Evolutionary conservation across 2,888 invertebrate genomes (phyloP).

Genomic region (Philhelius pedissequus): DNA sequence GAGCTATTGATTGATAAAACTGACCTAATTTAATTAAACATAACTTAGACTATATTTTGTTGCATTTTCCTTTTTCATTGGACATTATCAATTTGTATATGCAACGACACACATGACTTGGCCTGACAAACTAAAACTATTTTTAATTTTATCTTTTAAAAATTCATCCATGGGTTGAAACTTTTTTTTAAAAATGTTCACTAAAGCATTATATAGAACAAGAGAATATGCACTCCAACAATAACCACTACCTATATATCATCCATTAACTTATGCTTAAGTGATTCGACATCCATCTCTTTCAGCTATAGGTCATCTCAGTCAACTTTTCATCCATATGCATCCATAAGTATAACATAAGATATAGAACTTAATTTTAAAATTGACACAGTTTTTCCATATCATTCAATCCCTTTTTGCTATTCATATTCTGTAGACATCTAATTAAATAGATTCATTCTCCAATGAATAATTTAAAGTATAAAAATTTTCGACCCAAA

Average conservation of each 20-base stretch:
- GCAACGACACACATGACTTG: neutral
- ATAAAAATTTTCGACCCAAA: neutral
- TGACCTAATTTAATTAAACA: neutral
- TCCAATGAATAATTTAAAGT: conserved; percentile 18
- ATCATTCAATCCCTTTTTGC: neutral
- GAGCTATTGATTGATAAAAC: too few relatives aligned
- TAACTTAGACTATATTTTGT: neutral
- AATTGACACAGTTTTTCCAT: conserved; percentile 23
- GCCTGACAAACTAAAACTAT: neutral
- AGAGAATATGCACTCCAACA: conserved; percentile 13
- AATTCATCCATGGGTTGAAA: neutral
- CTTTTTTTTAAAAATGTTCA: neutral
- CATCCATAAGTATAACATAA: too few relatives aligned
- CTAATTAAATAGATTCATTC: conserved; percentile 17
- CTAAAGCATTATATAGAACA: neutral
- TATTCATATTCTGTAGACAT: conserved; percentile 4
- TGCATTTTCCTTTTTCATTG: neutral
- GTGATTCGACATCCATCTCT: neutral
- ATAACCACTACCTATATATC: too few relatives aligned
- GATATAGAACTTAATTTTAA: neutral
- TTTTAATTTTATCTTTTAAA: neutral
- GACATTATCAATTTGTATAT: neutral
- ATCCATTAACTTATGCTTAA: conserved; percentile 5
- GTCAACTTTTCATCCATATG: neutral
- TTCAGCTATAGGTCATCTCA: neutral